These are phyloP conservation scores for Matsumyia berberina DNA, from an alignment of 2,888 invertebrate genomes.

Conservation along the genomic window DNA sequence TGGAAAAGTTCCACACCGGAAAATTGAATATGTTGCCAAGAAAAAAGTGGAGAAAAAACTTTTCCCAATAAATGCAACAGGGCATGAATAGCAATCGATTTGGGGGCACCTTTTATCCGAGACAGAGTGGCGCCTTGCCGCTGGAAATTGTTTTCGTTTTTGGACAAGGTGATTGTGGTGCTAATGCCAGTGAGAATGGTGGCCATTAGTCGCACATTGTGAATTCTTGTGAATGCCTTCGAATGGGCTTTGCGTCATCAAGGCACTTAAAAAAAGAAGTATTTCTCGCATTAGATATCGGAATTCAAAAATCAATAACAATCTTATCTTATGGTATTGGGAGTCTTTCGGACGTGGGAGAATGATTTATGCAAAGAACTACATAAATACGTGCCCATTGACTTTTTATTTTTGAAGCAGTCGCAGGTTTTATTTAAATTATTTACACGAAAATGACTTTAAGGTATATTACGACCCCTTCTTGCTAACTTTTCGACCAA, in stretches of 20 bases:
- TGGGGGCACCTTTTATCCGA: slow-evolving; percentile 21
- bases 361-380: too few species aligned
- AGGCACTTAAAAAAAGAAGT: not conserved
- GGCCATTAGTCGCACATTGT: slow-evolving; percentile 24
- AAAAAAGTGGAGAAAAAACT: slow-evolving; percentile 15
- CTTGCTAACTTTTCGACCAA: too few species aligned
- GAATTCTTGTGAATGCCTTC: not conserved
- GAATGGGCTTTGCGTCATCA: slow-evolving; percentile 31
- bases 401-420: too few species aligned
- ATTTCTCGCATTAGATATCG: not conserved
- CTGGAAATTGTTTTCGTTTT: slow-evolving; percentile 27
- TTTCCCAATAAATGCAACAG: slow-evolving; percentile 55
- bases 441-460: too few species aligned
- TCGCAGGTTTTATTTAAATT: too few species aligned
- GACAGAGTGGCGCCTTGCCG: slow-evolving; percentile 50
- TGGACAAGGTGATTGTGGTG: slow-evolving; percentile 8
- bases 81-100: slow-evolving; percentile 60
- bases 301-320: slow-evolving; percentile 14
- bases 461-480: too few species aligned
- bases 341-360: not conserved
- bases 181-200: slow-evolving; percentile 8
- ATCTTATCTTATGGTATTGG: not conserved
- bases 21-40: slow-evolving; percentile 50
- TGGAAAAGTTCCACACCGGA: slow-evolving; percentile 41
- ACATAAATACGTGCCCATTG: too few species aligned